These are phyloP conservation scores for Proisotoma minuta DNA, from an alignment of 2,888 invertebrate species.

Conservation along the genomic window DNA sequence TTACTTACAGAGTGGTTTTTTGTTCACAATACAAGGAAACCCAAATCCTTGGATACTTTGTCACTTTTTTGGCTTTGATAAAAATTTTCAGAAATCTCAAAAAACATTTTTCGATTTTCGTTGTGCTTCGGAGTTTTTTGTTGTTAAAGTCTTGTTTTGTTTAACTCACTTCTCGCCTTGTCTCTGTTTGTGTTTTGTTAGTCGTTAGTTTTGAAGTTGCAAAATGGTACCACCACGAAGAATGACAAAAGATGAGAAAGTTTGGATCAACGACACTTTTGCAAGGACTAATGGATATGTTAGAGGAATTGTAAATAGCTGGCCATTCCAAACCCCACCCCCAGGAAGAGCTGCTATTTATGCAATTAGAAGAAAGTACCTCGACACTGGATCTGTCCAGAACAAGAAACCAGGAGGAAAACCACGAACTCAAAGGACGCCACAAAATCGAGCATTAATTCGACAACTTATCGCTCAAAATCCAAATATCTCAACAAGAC, in stretches of 20 bases:
- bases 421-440: background rate
- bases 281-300: background rate
- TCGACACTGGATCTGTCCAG: background rate
- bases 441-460: background rate
- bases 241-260: background rate
- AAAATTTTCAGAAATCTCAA: too few species aligned
- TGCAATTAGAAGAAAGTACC: background rate
- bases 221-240: background rate
- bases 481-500: background rate
- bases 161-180: too few species aligned
- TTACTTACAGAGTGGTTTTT: too few species aligned
- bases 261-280: background rate
- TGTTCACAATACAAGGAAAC: too few species aligned
- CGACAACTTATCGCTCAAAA: background rate
- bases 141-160: too few species aligned
- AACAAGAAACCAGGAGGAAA: background rate
- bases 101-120: too few species aligned
- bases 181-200: too few species aligned
- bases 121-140: too few species aligned
- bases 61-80: too few species aligned
- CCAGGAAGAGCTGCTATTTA: background rate
- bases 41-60: too few species aligned
- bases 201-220: too few species aligned
- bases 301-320: background rate
- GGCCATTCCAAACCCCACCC: background rate